These are phyloP conservation scores for Sylvilagus floridanus DNA, from an alignment of 2,797 vertebrate species.

Conservation along the genomic window DNA sequence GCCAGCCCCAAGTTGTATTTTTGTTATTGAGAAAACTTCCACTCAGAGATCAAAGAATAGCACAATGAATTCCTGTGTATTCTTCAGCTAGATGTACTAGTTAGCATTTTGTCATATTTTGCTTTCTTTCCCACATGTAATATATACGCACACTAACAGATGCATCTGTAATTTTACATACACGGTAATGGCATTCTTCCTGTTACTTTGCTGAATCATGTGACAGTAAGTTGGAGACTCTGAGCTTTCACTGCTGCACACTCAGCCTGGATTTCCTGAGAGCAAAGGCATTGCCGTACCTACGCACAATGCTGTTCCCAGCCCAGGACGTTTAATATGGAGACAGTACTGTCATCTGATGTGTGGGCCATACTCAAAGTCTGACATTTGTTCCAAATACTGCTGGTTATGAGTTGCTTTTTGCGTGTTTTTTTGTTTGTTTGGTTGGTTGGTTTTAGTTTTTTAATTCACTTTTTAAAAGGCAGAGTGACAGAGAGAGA, in stretches of 20 bases:
- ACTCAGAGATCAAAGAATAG: neutral
- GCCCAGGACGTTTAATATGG: conserved; percentile 44
- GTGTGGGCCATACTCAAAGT: neutral
- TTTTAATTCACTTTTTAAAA: no score
- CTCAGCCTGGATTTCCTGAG: neutral
- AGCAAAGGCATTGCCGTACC: neutral
- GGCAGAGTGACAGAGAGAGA: no score
- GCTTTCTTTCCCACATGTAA: neutral
- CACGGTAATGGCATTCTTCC: neutral
- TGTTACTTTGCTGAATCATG: neutral
- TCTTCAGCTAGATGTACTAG: neutral
- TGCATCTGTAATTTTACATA: neutral
- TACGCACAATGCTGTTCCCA: neutral
- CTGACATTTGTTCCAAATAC: neutral
- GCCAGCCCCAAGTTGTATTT: neutral
- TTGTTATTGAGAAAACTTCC: conserved; percentile 21
- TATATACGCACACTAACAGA: no score
- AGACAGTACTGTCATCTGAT: neutral
- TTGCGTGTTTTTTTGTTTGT: neutral
- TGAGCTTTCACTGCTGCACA: conserved; percentile 14
- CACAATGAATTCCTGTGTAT: neutral
- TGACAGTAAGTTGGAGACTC: neutral
- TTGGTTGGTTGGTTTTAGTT: no score
- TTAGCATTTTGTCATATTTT: neutral
- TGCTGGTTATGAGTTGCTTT: neutral